Base-by-base conservation (phyloP, 2,113 vertebrate genomes). In the Gobius niger region DNA sequence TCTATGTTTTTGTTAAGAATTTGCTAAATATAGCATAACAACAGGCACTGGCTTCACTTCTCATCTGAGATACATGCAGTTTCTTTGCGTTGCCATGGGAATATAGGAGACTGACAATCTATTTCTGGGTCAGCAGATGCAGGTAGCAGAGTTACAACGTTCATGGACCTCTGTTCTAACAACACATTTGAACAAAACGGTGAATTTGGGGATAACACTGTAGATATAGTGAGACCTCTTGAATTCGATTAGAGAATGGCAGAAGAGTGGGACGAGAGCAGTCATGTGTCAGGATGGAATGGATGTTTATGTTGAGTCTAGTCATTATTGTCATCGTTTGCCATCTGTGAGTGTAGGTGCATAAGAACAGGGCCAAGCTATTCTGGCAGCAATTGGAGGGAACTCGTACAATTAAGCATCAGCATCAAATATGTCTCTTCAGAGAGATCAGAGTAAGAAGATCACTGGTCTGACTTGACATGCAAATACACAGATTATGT, bases 271-370 rank as follows among this genome's bases (percentile, higher is more conserved):
- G n/a, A 57, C 19, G 13, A 40, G 24, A 57, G 78, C 42, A 3
- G 69, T 50, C 67, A 71, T n/a, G 24, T 24, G 57, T 41, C 12
- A 57, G 54, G 24, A 57, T 5, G 42, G 15, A 53, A 34, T 34
- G 24, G 34, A 0, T 15, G 40, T 5, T 49, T 15, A 11, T 14
- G 63, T 59, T 67, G 78, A 80, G 62, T 84, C 78, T 83, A 77
- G 68, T 69, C 67, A 68, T 78, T 77, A 82, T 77, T 60, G 72
- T 65, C 78, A 80, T 63, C 63, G 75, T 66, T 80, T 78, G 61
- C 78, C 85, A 85, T 86, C 83, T 82, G 82, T 79, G 72, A 52
- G 69, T 53, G 52, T 40, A 64, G 72, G 76, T 76, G 83, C 63
- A 82, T 61, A 68, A 73, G 67, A 71, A 77, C 56, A 75, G 54